Percentiles rank a stretch among this genome's conserved stretches.
phyloP scores from a whole-genome alignment of 2,888 invertebrate genomes.

The Trachelus tabidus region DNA sequence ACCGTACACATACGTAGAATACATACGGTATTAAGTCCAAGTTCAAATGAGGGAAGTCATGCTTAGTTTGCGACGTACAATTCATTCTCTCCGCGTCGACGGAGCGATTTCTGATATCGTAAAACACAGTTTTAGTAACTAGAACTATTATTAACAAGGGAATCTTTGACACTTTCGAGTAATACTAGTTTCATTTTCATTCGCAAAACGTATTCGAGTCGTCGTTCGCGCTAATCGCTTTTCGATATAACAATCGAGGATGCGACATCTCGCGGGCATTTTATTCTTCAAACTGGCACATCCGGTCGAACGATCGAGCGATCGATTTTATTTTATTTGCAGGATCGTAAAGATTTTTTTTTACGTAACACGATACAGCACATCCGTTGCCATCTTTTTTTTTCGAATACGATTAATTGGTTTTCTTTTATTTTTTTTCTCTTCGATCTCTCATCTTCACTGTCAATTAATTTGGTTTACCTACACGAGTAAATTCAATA shows the following conservation, averaged over 20 bases:
- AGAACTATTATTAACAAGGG: conserved; percentile 1
- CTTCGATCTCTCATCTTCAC: background rate
- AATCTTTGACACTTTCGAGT: conserved; percentile 2
- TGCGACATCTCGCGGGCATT: background rate
- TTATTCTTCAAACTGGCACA: background rate
- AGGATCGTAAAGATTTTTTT: background rate
- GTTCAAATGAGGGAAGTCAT: background rate
- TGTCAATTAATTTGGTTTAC: conserved; percentile 14
- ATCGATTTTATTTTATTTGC: background rate
- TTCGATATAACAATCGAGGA: too few species aligned
- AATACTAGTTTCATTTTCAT: background rate
- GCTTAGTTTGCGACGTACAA: background rate
- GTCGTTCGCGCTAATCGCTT: too few species aligned
- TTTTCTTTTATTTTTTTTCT: conserved; percentile 5
- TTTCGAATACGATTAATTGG: background rate
- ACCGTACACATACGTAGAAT: background rate
- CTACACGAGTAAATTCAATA: background rate
- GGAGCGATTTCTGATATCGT: conserved; percentile 1
- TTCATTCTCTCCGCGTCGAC: background rate
- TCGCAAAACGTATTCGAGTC: background rate
- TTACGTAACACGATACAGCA: conserved; percentile 22
- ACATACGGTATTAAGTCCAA: background rate
- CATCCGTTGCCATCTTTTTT: conserved; percentile 18
- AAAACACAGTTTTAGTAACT: background rate
- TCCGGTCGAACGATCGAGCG: background rate